Evolutionary conservation across 2,888 invertebrate species (phyloP).

Genomic region (Drosophila affinis): DNA sequence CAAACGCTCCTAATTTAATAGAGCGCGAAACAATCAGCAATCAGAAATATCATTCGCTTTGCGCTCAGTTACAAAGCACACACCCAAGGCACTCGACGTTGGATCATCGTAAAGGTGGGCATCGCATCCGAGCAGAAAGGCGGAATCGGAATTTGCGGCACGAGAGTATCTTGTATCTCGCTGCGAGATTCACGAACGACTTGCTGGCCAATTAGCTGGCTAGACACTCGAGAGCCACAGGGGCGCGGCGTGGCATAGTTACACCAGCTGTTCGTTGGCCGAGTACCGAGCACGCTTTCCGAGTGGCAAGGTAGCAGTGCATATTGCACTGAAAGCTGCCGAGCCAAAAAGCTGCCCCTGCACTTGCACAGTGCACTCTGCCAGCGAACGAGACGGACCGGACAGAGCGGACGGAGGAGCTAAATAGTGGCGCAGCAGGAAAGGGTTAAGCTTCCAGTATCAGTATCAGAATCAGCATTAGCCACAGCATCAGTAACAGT

Average conservation of each 20-base stretch:
- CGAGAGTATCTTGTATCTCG: constrained; percentile 19
- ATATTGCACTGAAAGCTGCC: constrained; percentile 51
- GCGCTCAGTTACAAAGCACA: constrained; percentile 59
- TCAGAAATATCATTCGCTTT: constrained; percentile 33
- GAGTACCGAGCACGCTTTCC: background rate
- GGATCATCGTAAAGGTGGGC: constrained; percentile 35
- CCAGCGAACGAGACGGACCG: constrained; percentile 49
- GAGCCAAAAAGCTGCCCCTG: constrained; percentile 63
- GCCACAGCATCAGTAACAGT: constrained; percentile 38
- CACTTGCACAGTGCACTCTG: constrained; percentile 52
- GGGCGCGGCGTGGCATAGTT: constrained; percentile 17
- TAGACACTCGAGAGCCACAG: background rate
- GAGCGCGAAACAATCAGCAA: constrained; percentile 38
- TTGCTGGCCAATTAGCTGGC: constrained; percentile 44
- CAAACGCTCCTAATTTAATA: constrained; percentile 48
- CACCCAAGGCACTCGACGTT: constrained; percentile 39
- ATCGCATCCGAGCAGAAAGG: too few species aligned
- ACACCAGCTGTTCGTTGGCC: constrained; percentile 55
- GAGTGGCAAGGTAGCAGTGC: background rate
- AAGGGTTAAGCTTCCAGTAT: constrained; percentile 33
- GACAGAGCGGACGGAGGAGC: constrained; percentile 22
- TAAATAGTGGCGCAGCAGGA: constrained; percentile 1
- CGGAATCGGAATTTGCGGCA: constrained; percentile 3
- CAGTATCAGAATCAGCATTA: constrained; percentile 40
- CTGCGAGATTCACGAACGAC: background rate